Base-by-base conservation (phyloP, 2,888 invertebrate genomes). In the Agonopterix subpropinquella region DNA sequence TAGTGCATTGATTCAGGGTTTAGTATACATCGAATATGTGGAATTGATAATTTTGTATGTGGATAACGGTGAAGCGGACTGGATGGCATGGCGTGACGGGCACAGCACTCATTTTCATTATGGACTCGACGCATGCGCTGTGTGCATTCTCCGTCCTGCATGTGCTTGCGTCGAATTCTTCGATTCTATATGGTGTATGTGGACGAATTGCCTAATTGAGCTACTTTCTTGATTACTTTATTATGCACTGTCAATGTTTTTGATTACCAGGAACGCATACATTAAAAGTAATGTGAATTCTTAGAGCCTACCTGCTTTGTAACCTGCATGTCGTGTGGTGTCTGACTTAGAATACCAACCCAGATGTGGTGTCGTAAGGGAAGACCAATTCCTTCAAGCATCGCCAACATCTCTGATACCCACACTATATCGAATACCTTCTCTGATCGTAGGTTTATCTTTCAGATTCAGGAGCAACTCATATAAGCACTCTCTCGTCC, bases 41-140 rank as follows among this genome's bases (percentile, higher is more conserved):
- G 53, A 48, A 44, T 44, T 44, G 44, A 45, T 45, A 18, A 37
- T 15, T 36, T 46, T 51, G 61, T 58, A 58, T 52, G 49, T 54
- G 50, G 47, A 56, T 82, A 81, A 80, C 82, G 76, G 81, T 78
- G 62, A 60, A 67, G 58, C 61, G 62, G 60, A 11, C 41, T 35
- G 11, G 61, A 65, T 58, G 59, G 66, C 72, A 65, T 58, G 59
- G 66, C 72, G 69, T 76, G 78, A 74, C 70, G 77, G 66, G 69
- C 69, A 67, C 64, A 58, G 68, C 65, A 70, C 68, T 72, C 59
- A 73, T 76, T 77, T 76, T 76, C 75, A 74, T 73, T 71, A 73
- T 13, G 68, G 57, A 66, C 61, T 56, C 66, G 53, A 66, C 62
- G 71, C 73, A 73, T 76, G 76, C 72, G 65, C 67, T 53, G 54